Base-by-base conservation (phyloP, 2,113 vertebrate species). In the Lonchura striata region DNA sequence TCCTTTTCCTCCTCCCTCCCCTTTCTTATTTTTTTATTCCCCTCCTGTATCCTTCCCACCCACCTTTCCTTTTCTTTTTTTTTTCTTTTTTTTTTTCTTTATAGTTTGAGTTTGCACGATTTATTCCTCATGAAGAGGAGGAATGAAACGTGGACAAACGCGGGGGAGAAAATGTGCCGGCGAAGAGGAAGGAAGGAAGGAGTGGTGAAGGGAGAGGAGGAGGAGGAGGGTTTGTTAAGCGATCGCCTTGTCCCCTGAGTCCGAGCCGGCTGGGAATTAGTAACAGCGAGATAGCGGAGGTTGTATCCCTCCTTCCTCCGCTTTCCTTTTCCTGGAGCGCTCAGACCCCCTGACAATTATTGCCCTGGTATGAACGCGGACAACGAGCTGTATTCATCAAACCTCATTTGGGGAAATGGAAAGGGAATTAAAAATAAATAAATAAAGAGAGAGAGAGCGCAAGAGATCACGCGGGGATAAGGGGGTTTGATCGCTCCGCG, bases 191-290 rank as follows among this genome's bases (percentile, higher is more conserved):
- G 92, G 92, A 88, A 91, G 88, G 88, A 91, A 92, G 82, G 87
- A 95, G 88, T 86, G 78, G 93, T 92, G 84, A 86, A 90, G 76
- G 57, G 66, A 95, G 70, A 94, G 87, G 74, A 64, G 71, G 89
- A 94, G 88, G 92, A 94, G 91, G 87, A 79, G 87, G 82, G 81
- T 80, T 91, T 91, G 90, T 92, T 82, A 93, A 93, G 93, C 81
- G 78, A 94, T 92, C 81, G 90, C 90, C 92, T 95, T 50, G 83
- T 97, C 92, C 86, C 93, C 47, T 11, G 79, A 88, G 91, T 81
- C 79, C 56, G 65, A 90, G 78, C 59, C 93, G 91, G 76, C 79
- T 92, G 95, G 88, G 94, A 96, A 93, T 96, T 85, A 79, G 87
- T 84, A 95, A 76, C 85, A 75, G 84, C 33, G 92, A 93, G 92